Conservation (phyloP, 2,797 vertebrate genomes). For the Cryptoprocta ferox region DNA sequence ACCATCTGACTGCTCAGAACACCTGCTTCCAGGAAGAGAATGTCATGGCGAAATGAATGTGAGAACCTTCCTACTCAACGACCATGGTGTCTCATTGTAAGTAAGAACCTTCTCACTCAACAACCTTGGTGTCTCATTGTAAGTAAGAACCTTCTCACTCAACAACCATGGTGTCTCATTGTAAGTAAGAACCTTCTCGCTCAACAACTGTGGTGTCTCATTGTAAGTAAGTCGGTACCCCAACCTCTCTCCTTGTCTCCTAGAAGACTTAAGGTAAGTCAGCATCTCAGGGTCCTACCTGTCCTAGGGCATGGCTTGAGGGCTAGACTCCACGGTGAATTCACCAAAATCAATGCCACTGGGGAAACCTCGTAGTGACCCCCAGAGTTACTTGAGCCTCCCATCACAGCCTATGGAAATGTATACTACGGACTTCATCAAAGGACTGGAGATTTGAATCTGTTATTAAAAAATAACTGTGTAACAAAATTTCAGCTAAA, state of each 20-base stretch:
- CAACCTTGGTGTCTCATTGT: background rate
- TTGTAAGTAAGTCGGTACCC: background rate
- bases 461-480: background rate
- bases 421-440: background rate
- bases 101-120: too few relatives aligned
- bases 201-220: background rate
- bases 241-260: background rate
- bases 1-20: background rate
- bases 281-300: background rate
- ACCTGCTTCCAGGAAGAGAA: background rate
- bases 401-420: background rate
- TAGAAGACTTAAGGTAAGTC: background rate
- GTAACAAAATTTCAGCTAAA: background rate
- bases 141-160: too few relatives aligned
- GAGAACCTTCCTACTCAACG: background rate
- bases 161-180: too few relatives aligned
- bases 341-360: background rate
- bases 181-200: too few relatives aligned
- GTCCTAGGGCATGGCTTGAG: background rate
- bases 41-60: background rate
- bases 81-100: background rate
- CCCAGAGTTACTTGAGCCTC: background rate
- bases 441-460: background rate
- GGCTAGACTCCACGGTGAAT: background rate
- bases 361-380: background rate